Evolutionary conservation across 35 echinoderm and acorn worm genomes (phyloP).

Genomic region (Eucidaris tribuloides): DNA sequence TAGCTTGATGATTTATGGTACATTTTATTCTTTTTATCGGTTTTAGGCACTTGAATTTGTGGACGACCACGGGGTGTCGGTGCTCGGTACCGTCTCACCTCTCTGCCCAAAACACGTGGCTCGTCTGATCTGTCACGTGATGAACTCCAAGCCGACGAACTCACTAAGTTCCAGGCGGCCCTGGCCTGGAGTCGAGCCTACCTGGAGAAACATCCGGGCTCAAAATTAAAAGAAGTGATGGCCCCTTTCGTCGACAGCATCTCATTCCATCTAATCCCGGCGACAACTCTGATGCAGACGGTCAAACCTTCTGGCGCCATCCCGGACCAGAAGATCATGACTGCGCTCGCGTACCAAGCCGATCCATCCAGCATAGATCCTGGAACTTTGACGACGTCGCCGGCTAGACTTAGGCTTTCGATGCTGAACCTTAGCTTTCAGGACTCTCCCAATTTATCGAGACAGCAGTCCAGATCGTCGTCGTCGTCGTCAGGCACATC

Average conservation of each 20-base stretch:
- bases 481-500: neutral
- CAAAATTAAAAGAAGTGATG: conserved; percentile 60
- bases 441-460: neutral
- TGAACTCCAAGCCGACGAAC: conserved; percentile 92
- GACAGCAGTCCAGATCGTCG: neutral
- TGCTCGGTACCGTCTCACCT: conserved; percentile 76
- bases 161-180: conserved; percentile 88
- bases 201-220: conserved; percentile 59
- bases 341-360: conserved; percentile 91
- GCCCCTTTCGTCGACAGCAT: conserved; percentile 87
- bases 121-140: conserved; percentile 87
- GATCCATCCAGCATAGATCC: conserved; percentile 86
- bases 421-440: conserved; percentile 49
- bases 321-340: conserved; percentile 95
- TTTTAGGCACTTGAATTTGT: conserved; percentile 88
- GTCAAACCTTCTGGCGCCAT: conserved; percentile 66
- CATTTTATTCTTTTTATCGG: neutral
- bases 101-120: conserved; percentile 94
- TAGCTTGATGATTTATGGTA: neutral
- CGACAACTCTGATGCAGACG: conserved; percentile 76
- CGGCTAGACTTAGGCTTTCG: conserved; percentile 34
- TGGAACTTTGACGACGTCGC: conserved; percentile 46
- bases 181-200: conserved; percentile 69
- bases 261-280: conserved; percentile 90
- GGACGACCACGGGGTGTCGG: conserved; percentile 79